phyloP scores from a whole-genome alignment of 37 sponge, comb jelly and placozoan genomes.

The Geodia barretti region DNA sequence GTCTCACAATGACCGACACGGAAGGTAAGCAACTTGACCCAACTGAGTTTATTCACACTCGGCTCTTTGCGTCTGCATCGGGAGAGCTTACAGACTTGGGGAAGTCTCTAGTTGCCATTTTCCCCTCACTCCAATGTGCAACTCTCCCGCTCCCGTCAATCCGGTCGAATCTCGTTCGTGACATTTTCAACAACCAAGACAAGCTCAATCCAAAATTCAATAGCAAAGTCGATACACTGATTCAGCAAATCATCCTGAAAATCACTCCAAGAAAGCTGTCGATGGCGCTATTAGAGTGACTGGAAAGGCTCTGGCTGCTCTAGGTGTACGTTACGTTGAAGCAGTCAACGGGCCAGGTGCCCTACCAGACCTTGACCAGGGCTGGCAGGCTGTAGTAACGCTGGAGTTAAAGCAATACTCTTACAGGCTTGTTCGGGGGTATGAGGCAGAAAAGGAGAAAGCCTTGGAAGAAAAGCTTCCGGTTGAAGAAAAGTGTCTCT shows the following conservation, averaged over 20 bases:
- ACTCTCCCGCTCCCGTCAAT: conserved; percentile 17
- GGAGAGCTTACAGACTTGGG: no score
- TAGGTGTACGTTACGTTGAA: conserved; percentile 14
- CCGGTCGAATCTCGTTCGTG: neutral
- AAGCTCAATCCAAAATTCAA: conserved; percentile 18
- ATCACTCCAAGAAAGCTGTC: conserved; percentile 21
- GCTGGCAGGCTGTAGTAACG: conserved; percentile 21
- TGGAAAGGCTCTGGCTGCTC: conserved; percentile 13
- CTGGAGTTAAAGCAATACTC: neutral
- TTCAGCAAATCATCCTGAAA: neutral
- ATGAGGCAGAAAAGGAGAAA: conserved; percentile 19
- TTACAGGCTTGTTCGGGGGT: neutral
- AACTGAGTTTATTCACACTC: conserved; percentile 19
- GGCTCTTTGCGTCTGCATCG: no score
- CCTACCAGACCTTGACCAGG: conserved; percentile 15
- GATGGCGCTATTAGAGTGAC: neutral
- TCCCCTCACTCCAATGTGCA: conserved; percentile 27
- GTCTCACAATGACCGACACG: neutral
- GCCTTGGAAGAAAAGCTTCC: conserved; percentile 10
- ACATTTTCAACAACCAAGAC: conserved; percentile 8
- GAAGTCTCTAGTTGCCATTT: no score
- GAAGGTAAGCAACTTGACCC: conserved; percentile 17
- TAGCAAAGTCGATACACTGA: neutral
- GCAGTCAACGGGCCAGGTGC: conserved; percentile 44
- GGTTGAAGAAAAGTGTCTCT: conserved; percentile 48